Evolutionary conservation across 30 jellyfish, hydroid and myxozoan genomes (phyloP), one percentile per base, ranked within the genome.

Genomic region (Hydractinia echinata): DNA sequence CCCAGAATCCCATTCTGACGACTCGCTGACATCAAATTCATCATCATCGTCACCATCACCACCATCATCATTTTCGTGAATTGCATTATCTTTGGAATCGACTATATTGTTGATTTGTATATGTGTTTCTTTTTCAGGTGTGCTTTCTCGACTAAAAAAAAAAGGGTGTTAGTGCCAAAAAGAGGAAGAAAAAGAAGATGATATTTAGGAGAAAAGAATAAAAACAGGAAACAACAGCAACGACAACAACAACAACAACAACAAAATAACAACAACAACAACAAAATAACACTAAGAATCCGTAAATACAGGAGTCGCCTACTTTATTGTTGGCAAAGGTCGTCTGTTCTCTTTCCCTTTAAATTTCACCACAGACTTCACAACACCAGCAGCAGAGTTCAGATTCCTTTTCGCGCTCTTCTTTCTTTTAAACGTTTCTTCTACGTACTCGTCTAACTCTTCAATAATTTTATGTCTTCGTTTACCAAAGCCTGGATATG

Each of bases 1-100:
- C 81, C 61, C 81, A 71, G 74, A 64, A 64, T 71, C 81, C 55
- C 61, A 20, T 9, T 71, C 81, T 7, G 60, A 71, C 8, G 81
- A 20, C 30, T 50, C 81, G 10, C 55, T 71, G 10, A 71, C 55
- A 20, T 71, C 81, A 30, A 20, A 30, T 4, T 71, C 13, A 20
- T 71, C 81, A 7, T 71, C 81, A 14, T 71, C 61, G n/a, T 71
- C 18, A 5, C 8, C 55, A 71, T 71, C 61, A 11, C 51, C 14
- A 20, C 5, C 81, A 19, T 9, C 71, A 7, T 71, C 3, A 71
- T 71, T 19, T 19, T 0, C n/a, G 10, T 71, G 49, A 9, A 8
- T 30, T 15, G 8, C 14, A 71, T 30, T 0, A 20, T n/a, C 81
- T 71, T 71, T 21, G 1, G 20, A 16, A 10, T 67, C 1, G 53